phyloP scores from a whole-genome alignment of 1,140 invertebrate genomes.

The Nylanderia fulva region DNA sequence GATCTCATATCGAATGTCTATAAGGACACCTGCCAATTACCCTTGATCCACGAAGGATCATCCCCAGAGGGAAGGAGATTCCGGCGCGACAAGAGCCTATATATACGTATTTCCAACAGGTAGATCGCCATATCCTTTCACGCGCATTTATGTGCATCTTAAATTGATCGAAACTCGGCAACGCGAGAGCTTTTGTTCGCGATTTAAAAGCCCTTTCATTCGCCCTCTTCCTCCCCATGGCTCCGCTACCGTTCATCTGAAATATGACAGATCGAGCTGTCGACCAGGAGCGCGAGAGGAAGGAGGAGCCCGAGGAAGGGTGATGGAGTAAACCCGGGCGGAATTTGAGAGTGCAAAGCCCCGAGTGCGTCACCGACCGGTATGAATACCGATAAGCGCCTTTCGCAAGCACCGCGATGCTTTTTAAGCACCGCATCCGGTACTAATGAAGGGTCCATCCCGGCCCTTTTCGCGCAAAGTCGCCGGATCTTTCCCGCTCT shows the following conservation, averaged over 20 bases:
- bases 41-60: conserved; percentile 5
- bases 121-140: conserved; percentile 35
- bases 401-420: conserved; percentile 30
- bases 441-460: conserved; percentile 55
- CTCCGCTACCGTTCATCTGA: conserved; percentile 60
- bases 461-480: background rate
- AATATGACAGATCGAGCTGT: conserved; percentile 74
- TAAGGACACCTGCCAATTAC: conserved; percentile 31
- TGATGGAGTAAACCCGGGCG: conserved; percentile 45
- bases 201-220: conserved; percentile 72
- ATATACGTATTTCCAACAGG: conserved; percentile 54
- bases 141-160: conserved; percentile 69
- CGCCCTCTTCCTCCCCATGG: conserved; percentile 64
- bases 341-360: conserved; percentile 62
- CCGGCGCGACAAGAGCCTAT: conserved; percentile 22
- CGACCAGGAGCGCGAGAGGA: conserved; percentile 22
- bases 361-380: background rate
- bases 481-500: background rate
- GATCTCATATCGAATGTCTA: conserved; percentile 21
- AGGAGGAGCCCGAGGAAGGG: conserved; percentile 15
- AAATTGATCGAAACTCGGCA: conserved; percentile 69
- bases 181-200: conserved; percentile 69
- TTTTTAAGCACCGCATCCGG: conserved; percentile 47
- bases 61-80: background rate
- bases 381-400: conserved; percentile 64